A percentile compares a stretch with the other conserved stretches of the same genome.
phyloP scores from a whole-genome alignment of 2,888 invertebrate genomes.

The Aricia artaxerxes region DNA sequence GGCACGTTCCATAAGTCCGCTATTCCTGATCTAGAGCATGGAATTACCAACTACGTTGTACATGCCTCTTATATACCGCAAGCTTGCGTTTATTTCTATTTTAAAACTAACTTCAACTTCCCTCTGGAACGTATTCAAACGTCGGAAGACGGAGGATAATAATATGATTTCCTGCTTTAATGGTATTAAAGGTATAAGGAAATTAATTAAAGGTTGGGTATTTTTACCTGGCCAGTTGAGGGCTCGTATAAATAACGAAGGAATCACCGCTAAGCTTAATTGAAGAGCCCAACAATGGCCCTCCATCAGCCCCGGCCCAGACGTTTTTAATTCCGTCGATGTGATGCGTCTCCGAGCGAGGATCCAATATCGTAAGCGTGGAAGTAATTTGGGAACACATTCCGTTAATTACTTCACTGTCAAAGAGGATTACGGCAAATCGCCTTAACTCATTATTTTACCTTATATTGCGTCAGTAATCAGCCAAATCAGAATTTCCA shows the following conservation, averaged over 20 bases:
- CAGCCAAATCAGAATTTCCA: too few relatives aligned
- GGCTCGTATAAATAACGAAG: not conserved
- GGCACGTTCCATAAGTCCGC: conserved; percentile 21
- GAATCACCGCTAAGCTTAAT: conserved; percentile 1
- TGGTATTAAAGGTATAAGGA: not conserved
- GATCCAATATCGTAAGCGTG: not conserved
- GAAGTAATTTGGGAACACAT: conserved; percentile 11
- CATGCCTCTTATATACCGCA: not conserved
- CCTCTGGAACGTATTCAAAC: not conserved
- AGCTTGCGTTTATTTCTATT: conserved; percentile 16
- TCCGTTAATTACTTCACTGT: conserved; percentile 1
- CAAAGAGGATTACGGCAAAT: conserved; percentile 11
- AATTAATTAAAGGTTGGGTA: not conserved
- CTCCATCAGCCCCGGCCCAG: not conserved
- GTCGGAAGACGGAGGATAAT: not conserved
- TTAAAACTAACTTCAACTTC: not conserved
- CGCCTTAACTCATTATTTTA: too few relatives aligned
- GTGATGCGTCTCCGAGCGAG: conserved; percentile 1
- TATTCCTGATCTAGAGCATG: not conserved
- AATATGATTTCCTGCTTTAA: not conserved
- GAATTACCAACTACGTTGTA: conserved; percentile 5
- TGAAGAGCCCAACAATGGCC: not conserved
- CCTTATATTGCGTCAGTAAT: too few relatives aligned
- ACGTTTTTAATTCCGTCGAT: not conserved
- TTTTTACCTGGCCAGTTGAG: not conserved